Conservation (phyloP, 2,888 invertebrate genomes). For the Cistogaster globosa region DNA sequence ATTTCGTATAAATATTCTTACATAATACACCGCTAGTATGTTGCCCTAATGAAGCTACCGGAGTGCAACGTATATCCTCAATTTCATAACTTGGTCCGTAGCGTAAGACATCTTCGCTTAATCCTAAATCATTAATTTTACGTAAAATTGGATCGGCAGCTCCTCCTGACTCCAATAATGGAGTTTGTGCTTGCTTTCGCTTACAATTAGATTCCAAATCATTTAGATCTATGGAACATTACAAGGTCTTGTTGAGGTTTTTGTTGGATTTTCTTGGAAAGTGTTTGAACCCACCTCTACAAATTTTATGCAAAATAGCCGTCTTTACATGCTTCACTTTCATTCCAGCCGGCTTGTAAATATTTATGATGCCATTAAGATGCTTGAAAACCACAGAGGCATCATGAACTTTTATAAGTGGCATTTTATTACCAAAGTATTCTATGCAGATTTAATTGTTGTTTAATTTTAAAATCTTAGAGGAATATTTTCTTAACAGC, state of each 20-base stretch:
- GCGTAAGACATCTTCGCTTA: slow-evolving; percentile 89
- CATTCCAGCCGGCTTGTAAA: slow-evolving; percentile 90
- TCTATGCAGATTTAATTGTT: not conserved
- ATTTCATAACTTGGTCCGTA: slow-evolving; percentile 90
- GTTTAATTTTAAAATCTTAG: too few species aligned
- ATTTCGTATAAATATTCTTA: slow-evolving; percentile 81
- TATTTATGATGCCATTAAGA: slow-evolving; percentile 89
- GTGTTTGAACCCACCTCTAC: slow-evolving; percentile 85
- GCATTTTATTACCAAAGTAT: slow-evolving; percentile 72
- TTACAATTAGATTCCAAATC: slow-evolving; percentile 74
- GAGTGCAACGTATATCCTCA: slow-evolving; percentile 86
- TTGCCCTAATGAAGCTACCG: slow-evolving; percentile 86
- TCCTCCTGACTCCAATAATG: slow-evolving; percentile 86
- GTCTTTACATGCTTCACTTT: slow-evolving; percentile 84
- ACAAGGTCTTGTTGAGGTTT: not conserved
- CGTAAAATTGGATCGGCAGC: slow-evolving; percentile 85
- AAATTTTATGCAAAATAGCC: slow-evolving; percentile 86
- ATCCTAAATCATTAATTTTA: slow-evolving; percentile 84
- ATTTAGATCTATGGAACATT: slow-evolving; percentile 42
- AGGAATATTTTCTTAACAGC: too few species aligned
- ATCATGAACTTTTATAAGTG: slow-evolving; percentile 80
- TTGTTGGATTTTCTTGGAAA: not conserved
- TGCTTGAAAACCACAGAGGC: slow-evolving; percentile 86
- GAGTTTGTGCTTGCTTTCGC: slow-evolving; percentile 84
- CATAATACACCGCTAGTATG: slow-evolving; percentile 90